A percentile compares a stretch with the other conserved stretches of the same genome.
These are phyloP conservation scores for Bothrops jararaca DNA, from an alignment of 2,113 vertebrate genomes.

Conservation along the genomic window DNA sequence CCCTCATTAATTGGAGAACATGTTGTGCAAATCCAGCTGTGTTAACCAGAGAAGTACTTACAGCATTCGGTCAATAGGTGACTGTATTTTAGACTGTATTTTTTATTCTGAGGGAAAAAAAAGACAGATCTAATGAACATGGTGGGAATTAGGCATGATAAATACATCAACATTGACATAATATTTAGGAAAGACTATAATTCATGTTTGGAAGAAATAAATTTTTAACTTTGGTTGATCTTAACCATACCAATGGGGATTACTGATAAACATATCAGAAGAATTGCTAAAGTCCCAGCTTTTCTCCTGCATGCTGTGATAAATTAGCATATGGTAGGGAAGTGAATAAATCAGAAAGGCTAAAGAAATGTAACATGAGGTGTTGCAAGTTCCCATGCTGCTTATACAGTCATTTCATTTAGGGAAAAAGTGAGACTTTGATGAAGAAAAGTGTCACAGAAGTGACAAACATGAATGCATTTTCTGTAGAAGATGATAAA, in stretches of 20 bases:
- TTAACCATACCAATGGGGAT: neutral
- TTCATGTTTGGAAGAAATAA: neutral
- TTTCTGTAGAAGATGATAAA: neutral
- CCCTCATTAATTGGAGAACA: too few relatives aligned
- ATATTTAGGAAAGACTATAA: neutral
- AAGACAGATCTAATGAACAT: neutral
- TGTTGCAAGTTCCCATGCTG: neutral
- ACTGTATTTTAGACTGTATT: too few relatives aligned
- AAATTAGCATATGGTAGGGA: neutral
- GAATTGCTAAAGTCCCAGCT: neutral
- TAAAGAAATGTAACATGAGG: neutral
- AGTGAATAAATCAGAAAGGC: slow-evolving; percentile 2
- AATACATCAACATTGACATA: neutral
- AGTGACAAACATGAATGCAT: rapidly evolving
- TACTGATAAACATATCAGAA: neutral
- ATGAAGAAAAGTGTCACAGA: neutral
- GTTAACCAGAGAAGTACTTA: too few relatives aligned
- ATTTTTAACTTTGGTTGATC: neutral
- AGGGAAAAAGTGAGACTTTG: neutral
- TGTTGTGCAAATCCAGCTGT: too few relatives aligned
- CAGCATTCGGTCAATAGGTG: too few relatives aligned
- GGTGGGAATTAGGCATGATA: neutral
- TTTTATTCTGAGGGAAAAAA: neutral
- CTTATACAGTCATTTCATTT: neutral
- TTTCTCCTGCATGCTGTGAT: neutral